Percentiles rank a stretch among this genome's conserved stretches.
Conservation (phyloP, 2,113 vertebrate genomes). For the Bos javanicus region DNA sequence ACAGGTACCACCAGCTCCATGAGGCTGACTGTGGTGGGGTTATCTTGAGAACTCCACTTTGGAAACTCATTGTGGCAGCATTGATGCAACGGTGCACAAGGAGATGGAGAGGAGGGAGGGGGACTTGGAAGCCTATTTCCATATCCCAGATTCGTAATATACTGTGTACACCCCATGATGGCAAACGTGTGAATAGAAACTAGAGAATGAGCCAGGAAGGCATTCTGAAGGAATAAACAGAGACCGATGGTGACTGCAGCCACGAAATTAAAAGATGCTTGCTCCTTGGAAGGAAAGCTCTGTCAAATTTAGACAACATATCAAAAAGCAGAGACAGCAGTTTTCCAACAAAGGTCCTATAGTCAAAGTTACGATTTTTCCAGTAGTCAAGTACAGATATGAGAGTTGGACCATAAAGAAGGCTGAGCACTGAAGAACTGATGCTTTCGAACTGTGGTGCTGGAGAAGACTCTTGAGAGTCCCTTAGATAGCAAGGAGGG, state of each 20-base stretch:
- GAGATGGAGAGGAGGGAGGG: neutral
- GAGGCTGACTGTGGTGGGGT: neutral
- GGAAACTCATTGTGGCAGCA: neutral
- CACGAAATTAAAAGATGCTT: neutral
- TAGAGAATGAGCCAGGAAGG: neutral
- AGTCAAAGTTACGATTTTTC: neutral
- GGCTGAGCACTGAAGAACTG: neutral
- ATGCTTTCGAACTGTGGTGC: neutral
- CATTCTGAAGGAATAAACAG: neutral
- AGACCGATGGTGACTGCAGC: neutral
- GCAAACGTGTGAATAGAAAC: too few relatives aligned
- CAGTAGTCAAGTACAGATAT: neutral
- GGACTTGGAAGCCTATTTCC: neutral
- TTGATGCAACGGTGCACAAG: rapidly evolving
- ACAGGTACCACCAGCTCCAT: rapidly evolving
- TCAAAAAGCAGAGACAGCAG: neutral
- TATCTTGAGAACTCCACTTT: neutral
- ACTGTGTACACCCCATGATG: rapidly evolving
- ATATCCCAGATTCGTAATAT: too few relatives aligned
- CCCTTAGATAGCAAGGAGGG: neutral
- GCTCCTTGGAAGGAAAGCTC: neutral
- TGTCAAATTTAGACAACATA: neutral
- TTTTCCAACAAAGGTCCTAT: neutral
- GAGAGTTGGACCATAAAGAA: neutral
- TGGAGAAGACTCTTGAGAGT: neutral